Percentiles rank a stretch among this genome's conserved stretches.
phyloP scores from a whole-genome alignment of 2,113 vertebrate species.

The Ageneiosus marmoratus region DNA sequence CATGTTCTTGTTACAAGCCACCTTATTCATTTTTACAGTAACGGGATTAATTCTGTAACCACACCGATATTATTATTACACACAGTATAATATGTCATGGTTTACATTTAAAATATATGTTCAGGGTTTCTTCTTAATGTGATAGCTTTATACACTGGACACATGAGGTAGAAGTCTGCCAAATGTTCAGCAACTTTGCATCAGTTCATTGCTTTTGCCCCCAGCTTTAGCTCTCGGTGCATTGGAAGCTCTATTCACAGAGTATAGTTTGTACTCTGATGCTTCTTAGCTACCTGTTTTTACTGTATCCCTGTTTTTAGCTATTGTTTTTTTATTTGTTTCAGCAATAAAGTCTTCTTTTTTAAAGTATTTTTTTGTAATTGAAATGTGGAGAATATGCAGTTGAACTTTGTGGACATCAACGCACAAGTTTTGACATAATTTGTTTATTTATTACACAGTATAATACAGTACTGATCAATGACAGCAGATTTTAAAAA shows the following conservation, averaged over 20 bases:
- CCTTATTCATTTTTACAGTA: background rate
- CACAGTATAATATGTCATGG: background rate
- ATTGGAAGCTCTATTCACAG: background rate
- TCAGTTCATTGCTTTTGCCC: background rate
- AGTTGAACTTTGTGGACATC: background rate
- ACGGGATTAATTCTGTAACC: background rate
- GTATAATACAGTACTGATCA: conserved; percentile 59
- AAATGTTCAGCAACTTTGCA: background rate
- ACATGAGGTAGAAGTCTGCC: background rate
- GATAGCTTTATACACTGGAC: background rate
- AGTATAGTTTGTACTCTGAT: background rate
- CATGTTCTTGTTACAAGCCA: no score
- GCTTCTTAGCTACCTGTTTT: background rate
- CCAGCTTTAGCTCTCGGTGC: background rate
- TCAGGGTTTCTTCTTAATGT: background rate
- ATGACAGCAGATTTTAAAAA: conserved; percentile 54
- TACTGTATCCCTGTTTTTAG: no score
- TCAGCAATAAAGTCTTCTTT: background rate
- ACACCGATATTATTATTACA: background rate
- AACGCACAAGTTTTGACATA: conserved; percentile 2
- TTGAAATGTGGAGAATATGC: background rate
- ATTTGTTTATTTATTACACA: conserved; percentile 60
- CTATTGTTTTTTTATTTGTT: no score
- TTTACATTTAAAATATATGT: background rate
- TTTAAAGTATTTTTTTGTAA: background rate